These are phyloP conservation scores for Pygoscelis adeliae DNA, from an alignment of 2,113 vertebrate genomes.

Conservation along the genomic window DNA sequence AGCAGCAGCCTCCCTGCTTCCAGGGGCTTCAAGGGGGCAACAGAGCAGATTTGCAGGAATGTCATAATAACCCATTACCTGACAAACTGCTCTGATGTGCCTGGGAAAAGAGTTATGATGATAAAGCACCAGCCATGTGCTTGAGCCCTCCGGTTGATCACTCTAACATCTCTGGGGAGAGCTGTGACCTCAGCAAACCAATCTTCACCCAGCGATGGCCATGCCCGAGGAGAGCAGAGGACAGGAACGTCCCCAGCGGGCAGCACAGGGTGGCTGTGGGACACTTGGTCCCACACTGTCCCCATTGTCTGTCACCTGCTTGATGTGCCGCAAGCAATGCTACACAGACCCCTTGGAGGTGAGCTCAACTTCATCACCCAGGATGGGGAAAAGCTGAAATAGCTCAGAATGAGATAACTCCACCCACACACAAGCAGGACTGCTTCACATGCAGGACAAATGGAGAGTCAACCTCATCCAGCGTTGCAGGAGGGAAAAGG, in stretches of 20 bases:
- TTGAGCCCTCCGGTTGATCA: accelerated
- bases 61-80: accelerated
- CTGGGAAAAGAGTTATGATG: neutral
- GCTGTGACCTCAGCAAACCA: neutral
- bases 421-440: neutral
- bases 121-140: neutral
- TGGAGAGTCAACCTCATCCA: accelerated
- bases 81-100: neutral
- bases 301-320: neutral
- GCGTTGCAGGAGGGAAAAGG: neutral
- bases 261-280: neutral
- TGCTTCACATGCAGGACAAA: neutral
- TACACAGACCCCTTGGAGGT: neutral
- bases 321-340: neutral
- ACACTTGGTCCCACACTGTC: accelerated
- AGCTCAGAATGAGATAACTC: accelerated
- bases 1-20: neutral
- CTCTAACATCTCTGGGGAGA: neutral
- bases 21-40: accelerated
- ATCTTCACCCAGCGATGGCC: neutral
- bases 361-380: neutral
- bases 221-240: accelerated
- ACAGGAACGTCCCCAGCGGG: accelerated
- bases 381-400: neutral
- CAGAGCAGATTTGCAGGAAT: neutral